A percentile compares a stretch with the other conserved stretches of the same genome.
Evolutionary conservation across 1,140 invertebrate genomes (phyloP).

Genomic region (Cephus cinctus): DNA sequence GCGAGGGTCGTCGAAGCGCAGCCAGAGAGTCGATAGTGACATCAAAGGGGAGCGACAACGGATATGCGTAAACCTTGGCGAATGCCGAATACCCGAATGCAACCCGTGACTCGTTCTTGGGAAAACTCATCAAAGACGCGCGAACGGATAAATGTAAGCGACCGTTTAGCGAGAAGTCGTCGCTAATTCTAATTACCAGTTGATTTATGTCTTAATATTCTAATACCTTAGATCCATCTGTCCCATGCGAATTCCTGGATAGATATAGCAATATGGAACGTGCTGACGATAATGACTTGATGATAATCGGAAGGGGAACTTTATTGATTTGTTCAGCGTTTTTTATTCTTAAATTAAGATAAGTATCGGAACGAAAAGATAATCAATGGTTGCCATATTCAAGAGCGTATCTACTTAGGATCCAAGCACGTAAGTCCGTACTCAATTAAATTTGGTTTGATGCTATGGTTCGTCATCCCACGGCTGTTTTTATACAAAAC

Average conservation of each 20-base stretch:
- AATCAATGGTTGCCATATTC: too few species aligned
- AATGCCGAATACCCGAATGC: constrained; percentile 22
- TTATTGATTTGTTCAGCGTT: background rate
- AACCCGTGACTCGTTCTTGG: constrained; percentile 33
- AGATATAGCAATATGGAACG: background rate
- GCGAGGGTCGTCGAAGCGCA: constrained; percentile 23
- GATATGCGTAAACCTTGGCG: constrained; percentile 47
- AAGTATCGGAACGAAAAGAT: too few species aligned
- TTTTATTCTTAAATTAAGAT: too few species aligned
- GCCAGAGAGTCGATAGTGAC: constrained; percentile 30
- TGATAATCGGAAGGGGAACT: background rate
- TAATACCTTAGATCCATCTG: background rate
- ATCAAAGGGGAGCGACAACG: constrained; percentile 54
- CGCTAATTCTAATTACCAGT: constrained; percentile 53
- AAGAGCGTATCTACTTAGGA: too few species aligned
- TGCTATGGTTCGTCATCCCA: constrained; percentile 38
- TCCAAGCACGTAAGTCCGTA: constrained; percentile 16
- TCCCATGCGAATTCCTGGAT: background rate
- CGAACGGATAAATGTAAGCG: constrained; percentile 53
- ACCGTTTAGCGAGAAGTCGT: constrained; percentile 51
- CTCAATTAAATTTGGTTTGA: constrained; percentile 41
- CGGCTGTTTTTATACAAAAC: constrained; percentile 49
- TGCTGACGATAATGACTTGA: background rate
- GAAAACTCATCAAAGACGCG: constrained; percentile 53
- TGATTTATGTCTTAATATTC: constrained; percentile 42